phyloP scores from a whole-genome alignment of 2,888 invertebrate genomes.

The Chrysodeixis includens region DNA sequence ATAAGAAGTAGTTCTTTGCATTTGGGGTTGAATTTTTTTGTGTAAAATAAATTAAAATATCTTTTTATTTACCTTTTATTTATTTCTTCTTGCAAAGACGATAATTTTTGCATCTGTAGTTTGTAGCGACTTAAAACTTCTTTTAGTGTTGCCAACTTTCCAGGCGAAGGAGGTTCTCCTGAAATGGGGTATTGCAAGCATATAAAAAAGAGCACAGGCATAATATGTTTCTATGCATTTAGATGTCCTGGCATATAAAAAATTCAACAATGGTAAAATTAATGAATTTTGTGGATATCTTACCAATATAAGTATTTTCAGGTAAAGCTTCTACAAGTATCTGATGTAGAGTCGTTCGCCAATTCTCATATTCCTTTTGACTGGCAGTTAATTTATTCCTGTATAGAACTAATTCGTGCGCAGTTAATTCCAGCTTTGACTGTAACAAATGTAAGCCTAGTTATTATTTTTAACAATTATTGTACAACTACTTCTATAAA shows the following conservation, averaged over 20 bases:
- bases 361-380: constrained; percentile 81
- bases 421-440: constrained; percentile 84
- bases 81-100: constrained; percentile 80
- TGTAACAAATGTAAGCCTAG: constrained; percentile 64
- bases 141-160: constrained; percentile 81
- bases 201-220: constrained; percentile 9
- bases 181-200: constrained; percentile 8
- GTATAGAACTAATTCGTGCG: constrained; percentile 80
- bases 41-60: no score
- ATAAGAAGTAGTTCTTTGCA: no score
- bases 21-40: no score
- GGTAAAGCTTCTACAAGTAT: constrained; percentile 78
- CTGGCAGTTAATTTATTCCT: constrained; percentile 73
- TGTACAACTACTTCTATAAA: no score
- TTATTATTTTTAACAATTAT: no score
- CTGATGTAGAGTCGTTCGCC: constrained; percentile 79
- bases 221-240: no score
- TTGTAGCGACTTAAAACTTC: constrained; percentile 81
- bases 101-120: constrained; percentile 77
- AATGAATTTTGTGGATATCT: constrained; percentile 10
- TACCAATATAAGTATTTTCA: constrained; percentile 76
- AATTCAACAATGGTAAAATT: not conserved
- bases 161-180: constrained; percentile 83
- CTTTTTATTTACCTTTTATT: constrained; percentile 83
- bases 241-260: no score